phyloP scores from a whole-genome alignment of 2,113 vertebrate species.

The Grammomys dolichurus region DNA sequence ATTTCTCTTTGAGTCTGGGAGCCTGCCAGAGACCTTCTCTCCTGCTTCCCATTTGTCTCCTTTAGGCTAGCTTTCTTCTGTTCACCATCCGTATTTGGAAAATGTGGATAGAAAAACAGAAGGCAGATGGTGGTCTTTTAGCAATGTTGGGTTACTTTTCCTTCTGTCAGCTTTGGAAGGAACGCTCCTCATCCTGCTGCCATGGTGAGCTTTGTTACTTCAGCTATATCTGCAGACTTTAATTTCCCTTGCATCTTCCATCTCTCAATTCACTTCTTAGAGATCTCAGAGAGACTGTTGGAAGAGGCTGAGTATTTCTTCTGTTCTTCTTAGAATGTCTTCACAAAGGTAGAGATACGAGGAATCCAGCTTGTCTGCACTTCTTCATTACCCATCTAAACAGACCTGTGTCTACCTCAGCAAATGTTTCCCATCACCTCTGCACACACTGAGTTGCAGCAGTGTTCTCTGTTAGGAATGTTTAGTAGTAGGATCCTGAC shows the following conservation, averaged over 20 bases:
- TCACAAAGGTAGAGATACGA: neutral
- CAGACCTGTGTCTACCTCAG: neutral
- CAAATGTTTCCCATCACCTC: neutral
- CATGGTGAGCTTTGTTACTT: neutral
- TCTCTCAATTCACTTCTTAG: neutral
- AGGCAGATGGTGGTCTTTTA: neutral
- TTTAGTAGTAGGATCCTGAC: neutral
- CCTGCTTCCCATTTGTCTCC: neutral
- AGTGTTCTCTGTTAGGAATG: neutral
- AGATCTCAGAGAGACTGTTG: neutral
- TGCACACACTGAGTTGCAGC: neutral
- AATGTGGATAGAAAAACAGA: neutral
- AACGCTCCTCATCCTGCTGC: neutral
- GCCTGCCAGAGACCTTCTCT: neutral
- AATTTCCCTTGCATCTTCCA: neutral
- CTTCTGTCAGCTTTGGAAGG: neutral
- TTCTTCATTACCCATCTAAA: neutral
- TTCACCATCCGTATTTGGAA: neutral
- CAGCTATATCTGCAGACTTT: neutral
- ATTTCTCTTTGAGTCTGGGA: neutral
- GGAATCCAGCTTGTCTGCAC: neutral
- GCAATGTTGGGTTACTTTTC: neutral
- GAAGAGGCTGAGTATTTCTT: neutral
- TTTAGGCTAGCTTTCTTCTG: neutral
- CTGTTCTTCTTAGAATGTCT: neutral